Base-by-base conservation (phyloP, 1,140 invertebrate genomes). In the Pogonomyrmex barbatus region DNA sequence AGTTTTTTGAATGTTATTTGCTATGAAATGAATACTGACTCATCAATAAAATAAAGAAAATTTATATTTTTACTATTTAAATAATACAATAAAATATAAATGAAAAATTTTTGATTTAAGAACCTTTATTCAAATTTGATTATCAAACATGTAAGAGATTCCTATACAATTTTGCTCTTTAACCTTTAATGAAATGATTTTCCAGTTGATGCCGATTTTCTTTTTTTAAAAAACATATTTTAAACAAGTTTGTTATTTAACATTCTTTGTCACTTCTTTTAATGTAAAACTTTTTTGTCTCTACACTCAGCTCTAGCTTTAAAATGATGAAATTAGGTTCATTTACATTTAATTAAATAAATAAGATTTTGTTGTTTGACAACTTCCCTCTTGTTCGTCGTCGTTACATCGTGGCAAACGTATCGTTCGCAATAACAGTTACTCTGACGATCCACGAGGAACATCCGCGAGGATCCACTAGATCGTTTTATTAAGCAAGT, bases 401-500 rank as follows among this genome's bases (percentile, higher is more conserved):
- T 52, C n/a, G 62, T 67, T 42, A 68, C 24, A 39, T 68, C 39
- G 47, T 17, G 68, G 30, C 68, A 50, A 52, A 71, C 47, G 30
- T 67, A 45, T 33, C 2, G 24, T 10, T 78, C 30, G 42, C n/a
- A 78, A 65, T 79, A 42, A 79, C 33, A 68, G n/a, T 81, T 56
- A 70, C 39, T 70, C 63, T 4, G 3, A 52, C 45, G 45, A 79
- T 63, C 24, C n/a, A 81, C 63, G 36, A 81, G 33, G 77, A 81
- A 47, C 76, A 63, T 78, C 33, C 45, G 45, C 9, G 47, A 56
- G 52, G 54, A 75, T 73, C 42, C 12, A 9, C 42, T 17, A 47
- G 42, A 82, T 47, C 54, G 17, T 47, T 82, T 36, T 54, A 73
- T 73, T 82, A 52, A 82, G 67, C 65, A 71, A 42, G 39, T 36